Evolutionary conservation across 2,888 invertebrate species (phyloP).

Genomic region (Lacanobia wlatinum): DNA sequence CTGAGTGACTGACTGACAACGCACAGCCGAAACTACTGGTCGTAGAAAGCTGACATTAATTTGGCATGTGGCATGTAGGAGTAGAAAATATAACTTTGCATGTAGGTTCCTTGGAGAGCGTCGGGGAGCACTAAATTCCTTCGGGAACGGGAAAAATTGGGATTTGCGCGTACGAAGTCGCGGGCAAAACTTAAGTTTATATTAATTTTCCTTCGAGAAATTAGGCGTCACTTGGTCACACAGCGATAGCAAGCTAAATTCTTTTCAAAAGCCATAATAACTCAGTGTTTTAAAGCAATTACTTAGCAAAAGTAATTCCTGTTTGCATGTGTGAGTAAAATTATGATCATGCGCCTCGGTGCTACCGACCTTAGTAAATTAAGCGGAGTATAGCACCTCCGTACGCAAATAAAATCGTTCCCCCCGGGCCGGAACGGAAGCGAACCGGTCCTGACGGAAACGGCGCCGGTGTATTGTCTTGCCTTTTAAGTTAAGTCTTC

Average conservation of each 20-base stretch:
- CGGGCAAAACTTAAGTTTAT: too few relatives aligned
- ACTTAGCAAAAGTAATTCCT: constrained; percentile 20
- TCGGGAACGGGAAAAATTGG: too few relatives aligned
- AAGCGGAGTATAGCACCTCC: constrained; percentile 35
- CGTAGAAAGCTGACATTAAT: too few relatives aligned
- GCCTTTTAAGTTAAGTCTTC: constrained; percentile 28
- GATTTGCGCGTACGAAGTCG: too few relatives aligned
- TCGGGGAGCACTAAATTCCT: too few relatives aligned
- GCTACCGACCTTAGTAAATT: constrained; percentile 22
- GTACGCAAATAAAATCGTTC: constrained; percentile 57
- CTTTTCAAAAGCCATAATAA: background rate
- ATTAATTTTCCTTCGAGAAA: too few relatives aligned
- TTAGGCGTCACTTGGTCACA: too few relatives aligned
- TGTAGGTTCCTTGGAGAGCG: too few relatives aligned
- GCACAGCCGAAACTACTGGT: too few relatives aligned
- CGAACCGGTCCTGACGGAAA: constrained; percentile 58
- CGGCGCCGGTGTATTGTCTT: constrained; percentile 44
- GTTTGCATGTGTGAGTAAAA: constrained; percentile 6
- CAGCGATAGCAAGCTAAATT: constrained; percentile 5
- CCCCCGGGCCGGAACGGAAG: constrained; percentile 41
- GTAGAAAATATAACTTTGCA: too few relatives aligned
- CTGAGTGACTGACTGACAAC: too few relatives aligned
- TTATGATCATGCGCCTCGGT: constrained; percentile 17
- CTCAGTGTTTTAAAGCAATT: constrained; percentile 1
- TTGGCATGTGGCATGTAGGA: too few relatives aligned